These are phyloP conservation scores for Neoseiulus cucumeris DNA, from an alignment of 1,140 invertebrate genomes.

Conservation along the genomic window DNA sequence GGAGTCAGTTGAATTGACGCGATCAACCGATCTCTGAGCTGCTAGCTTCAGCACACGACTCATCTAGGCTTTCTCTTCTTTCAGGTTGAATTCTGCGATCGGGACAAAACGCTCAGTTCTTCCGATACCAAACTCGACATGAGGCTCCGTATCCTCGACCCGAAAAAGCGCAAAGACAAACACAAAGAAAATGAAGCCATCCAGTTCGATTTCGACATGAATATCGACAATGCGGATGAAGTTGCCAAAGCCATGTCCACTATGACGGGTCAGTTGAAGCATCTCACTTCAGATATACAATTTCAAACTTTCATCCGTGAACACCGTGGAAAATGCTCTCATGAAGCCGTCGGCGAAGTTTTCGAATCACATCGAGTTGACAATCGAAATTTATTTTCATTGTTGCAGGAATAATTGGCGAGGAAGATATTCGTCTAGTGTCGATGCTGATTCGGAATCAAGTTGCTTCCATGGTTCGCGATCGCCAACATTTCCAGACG, in stretches of 20 bases:
- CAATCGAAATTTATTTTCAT: too few species aligned
- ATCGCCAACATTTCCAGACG: conserved; percentile 28
- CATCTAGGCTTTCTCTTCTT: neutral
- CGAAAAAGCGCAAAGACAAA: conserved; percentile 80
- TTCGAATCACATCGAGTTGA: too few species aligned
- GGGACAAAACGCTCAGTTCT: conserved; percentile 38
- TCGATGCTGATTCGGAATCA: conserved; percentile 67
- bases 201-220: conserved; percentile 93
- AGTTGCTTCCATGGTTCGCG: conserved; percentile 40
- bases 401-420: conserved; percentile 67
- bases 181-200: conserved; percentile 99
- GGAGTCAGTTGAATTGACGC: too few species aligned
- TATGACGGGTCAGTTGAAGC: neutral
- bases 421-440: conserved; percentile 71
- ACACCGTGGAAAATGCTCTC: conserved; percentile 13
- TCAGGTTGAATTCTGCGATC: conserved; percentile 60
- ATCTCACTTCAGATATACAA: neutral
- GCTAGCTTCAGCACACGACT: too few species aligned
- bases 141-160: conserved; percentile 77
- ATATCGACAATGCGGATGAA: conserved; percentile 75
- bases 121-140: conserved; percentile 50
- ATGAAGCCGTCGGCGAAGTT: too few species aligned
- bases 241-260: conserved; percentile 81
- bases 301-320: neutral
- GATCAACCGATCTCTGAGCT: too few species aligned